These are phyloP conservation scores for Brotula barbata DNA, from an alignment of 2,797 vertebrate genomes.

Conservation along the genomic window DNA sequence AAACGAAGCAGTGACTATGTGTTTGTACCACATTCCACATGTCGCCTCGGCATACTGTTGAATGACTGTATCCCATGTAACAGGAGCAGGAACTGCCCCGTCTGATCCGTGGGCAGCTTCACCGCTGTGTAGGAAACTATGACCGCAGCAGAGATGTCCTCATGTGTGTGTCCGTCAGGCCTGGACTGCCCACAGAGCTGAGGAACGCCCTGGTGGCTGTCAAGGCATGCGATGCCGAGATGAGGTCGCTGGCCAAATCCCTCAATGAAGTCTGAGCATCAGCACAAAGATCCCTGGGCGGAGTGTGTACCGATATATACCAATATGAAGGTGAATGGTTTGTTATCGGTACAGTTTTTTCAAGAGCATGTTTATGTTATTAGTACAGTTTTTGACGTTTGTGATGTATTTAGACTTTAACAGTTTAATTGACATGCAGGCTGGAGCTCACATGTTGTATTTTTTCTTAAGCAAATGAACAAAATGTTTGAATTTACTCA, in stretches of 20 bases:
- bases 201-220: conserved; percentile 86
- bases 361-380: neutral
- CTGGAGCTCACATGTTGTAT: conserved; percentile 20
- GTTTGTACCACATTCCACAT: neutral
- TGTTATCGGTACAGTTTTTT: conserved; percentile 9
- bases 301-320: neutral
- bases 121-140: conserved; percentile 93
- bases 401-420: neutral
- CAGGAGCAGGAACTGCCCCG: conserved; percentile 91
- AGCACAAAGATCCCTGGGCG: neutral
- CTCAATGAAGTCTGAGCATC: conserved; percentile 81
- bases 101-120: conserved; percentile 90
- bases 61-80: conserved; percentile 15
- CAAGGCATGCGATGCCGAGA: conserved; percentile 83
- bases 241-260: conserved; percentile 80
- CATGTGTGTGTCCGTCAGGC: conserved; percentile 88
- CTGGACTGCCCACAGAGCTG: conserved; percentile 84
- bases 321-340: neutral
- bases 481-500: conserved; percentile 7
- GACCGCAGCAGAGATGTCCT: conserved; percentile 83
- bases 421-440: conserved; percentile 11
- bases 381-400: neutral
- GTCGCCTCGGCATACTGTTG: neutral
- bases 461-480: conserved; percentile 11
- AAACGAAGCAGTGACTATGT: neutral